Conservation (phyloP, 2,888 invertebrate genomes). For the Steinernema scapterisci region DNA sequence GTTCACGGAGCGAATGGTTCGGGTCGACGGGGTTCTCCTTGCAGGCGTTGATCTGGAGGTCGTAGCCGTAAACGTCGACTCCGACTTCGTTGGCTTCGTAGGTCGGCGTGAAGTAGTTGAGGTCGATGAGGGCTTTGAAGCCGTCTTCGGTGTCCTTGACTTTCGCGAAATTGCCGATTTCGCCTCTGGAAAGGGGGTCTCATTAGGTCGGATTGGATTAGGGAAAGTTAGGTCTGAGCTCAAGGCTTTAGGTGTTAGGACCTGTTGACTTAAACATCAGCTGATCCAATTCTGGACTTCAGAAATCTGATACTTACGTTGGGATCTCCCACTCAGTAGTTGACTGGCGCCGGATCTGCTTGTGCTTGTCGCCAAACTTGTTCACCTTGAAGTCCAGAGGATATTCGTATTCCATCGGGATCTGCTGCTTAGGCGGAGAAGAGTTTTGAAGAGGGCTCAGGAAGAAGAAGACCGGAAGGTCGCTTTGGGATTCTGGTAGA, state of each 20-base stretch:
- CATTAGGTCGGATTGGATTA: too few relatives aligned
- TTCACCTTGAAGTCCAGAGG: too few relatives aligned
- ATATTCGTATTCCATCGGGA: too few relatives aligned
- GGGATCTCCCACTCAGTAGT: conserved; percentile 3
- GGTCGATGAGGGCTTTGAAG: not conserved
- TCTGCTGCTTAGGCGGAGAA: too few relatives aligned
- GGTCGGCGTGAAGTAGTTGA: not conserved
- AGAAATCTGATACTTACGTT: not conserved
- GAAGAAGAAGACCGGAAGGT: too few relatives aligned
- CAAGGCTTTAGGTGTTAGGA: too few relatives aligned
- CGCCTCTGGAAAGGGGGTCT: too few relatives aligned
- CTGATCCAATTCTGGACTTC: not conserved
- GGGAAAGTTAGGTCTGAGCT: too few relatives aligned
- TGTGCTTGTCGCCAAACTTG: too few relatives aligned
- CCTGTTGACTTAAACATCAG: not conserved
- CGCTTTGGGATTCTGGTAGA: too few relatives aligned
- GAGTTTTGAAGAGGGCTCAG: too few relatives aligned
- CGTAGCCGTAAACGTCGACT: conserved; percentile 20
- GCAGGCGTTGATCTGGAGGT: conserved; percentile 27
- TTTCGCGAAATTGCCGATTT: not conserved
- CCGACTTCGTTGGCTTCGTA: not conserved
- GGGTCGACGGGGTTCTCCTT: conserved; percentile 30
- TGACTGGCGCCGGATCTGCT: not conserved
- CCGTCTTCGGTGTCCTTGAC: not conserved
- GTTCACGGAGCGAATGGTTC: conserved; percentile 18